Conservation (phyloP, 2,113 vertebrate species). For the Pterocles orientalis region DNA sequence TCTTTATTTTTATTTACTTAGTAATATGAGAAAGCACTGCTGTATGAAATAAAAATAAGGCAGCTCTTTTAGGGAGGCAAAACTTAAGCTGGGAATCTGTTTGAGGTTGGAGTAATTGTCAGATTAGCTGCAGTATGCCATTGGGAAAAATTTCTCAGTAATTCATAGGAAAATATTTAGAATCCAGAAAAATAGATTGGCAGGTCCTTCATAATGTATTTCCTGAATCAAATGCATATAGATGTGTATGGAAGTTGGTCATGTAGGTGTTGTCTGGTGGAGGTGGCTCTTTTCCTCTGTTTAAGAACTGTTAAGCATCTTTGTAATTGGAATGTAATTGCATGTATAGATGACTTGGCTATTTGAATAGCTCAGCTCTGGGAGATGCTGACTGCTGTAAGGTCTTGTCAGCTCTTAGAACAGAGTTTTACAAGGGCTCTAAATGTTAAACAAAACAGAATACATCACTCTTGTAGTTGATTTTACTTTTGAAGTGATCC, state of each 20-base stretch:
- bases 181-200: neutral
- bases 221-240: neutral
- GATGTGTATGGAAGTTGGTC: neutral
- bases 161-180: neutral
- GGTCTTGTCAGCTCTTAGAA: neutral
- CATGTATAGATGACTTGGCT: neutral
- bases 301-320: neutral
- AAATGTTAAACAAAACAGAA: neutral
- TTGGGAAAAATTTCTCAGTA: neutral
- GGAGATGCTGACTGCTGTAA: neutral
- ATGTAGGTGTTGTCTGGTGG: neutral
- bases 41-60: neutral
- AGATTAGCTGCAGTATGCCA: neutral
- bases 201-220: neutral
- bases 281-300: neutral
- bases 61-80: neutral
- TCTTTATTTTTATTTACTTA: neutral
- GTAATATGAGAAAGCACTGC: neutral
- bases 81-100: neutral
- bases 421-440: neutral
- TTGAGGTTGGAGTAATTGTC: neutral
- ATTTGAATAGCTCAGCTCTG: neutral
- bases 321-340: neutral
- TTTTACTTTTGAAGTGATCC: neutral
- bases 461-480: neutral